Percentiles rank a stretch among this genome's conserved stretches.
Conservation (phyloP, 2,113 vertebrate species). For the Campylorhamphus procurvoides region DNA sequence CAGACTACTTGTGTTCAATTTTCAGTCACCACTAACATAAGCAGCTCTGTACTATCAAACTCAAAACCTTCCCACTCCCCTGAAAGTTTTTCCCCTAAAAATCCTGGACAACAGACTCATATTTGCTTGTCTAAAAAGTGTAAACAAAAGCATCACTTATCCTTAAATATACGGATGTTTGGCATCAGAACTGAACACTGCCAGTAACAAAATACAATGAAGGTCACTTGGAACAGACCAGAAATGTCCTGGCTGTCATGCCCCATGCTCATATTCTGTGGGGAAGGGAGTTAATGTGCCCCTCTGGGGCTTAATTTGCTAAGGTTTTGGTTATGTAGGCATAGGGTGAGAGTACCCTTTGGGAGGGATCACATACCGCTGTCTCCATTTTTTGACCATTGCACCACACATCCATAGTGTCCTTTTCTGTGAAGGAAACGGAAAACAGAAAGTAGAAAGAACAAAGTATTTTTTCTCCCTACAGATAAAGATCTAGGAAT, state of each 20-base stretch:
- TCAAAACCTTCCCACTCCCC: not conserved
- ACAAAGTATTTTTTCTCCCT: not conserved
- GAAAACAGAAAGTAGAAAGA: not conserved
- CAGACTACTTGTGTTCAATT: not conserved
- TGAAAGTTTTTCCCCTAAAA: not conserved
- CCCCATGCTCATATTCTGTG: not conserved
- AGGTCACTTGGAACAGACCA: not conserved
- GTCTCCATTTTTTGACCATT: slow-evolving; percentile 96
- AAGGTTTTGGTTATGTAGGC: not conserved
- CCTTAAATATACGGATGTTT: not conserved
- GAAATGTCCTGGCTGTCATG: rapidly evolving
- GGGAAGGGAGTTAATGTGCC: not conserved
- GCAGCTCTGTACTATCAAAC: not conserved
- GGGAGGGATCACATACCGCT: slow-evolving; percentile 80
- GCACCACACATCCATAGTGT: slow-evolving; percentile 99
- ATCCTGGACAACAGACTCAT: not conserved
- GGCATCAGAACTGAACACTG: not conserved
- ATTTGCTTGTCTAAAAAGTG: not conserved
- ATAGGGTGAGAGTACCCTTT: not conserved
- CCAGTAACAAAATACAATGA: not conserved
- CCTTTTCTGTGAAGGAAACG: slow-evolving; percentile 86
- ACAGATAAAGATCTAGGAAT: not conserved
- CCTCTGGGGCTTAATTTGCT: not conserved
- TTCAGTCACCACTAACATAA: not conserved
- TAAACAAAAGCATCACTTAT: not conserved